Evolutionary conservation across 92 coral and sea anemone species (phyloP), one percentile per base, ranked within the genome.

Genomic region (Zoanthus sociatus): DNA sequence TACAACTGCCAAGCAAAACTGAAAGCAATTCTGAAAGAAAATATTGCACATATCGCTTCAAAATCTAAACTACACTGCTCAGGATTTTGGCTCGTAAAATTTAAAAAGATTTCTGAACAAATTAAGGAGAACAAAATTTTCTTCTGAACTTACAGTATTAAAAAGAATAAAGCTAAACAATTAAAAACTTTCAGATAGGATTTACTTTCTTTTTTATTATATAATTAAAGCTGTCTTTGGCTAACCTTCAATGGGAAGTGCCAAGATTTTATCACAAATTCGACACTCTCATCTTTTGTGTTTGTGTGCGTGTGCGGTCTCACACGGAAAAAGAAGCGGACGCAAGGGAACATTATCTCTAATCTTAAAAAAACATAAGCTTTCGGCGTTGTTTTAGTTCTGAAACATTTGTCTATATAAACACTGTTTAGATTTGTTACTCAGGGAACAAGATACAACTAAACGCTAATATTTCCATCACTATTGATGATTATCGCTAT

Each of bases 301-400:
- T 46, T 74, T 47, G 30, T 33, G 61, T n/a, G 47, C 30, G 61
- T 75, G 78, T 73, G 56, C 56, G 78, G 58, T 47, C 60, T 33
- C 55, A 1, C 3, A 50, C n/a, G n/a, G 7, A 50, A 50, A 50
- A 44, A 6, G 78, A 48, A 9, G 55, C 33, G 53, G 78, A 44
- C 9, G 54, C 45, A 32, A 3, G 60, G 20, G 14, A 11, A 9
- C 17, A 18, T 48, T 73, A 17, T 15, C 48, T 14, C 4, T 30
- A 1, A 73, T 42, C 21, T 75, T 48, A 53, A 46, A 33, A 73
- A 73, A 73, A 46, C 78, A 73, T 7, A 7, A 50, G 18, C 31
- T 4, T 45, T 73, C 1, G 47, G 78, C 60, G 31, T 18, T 18
- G 61, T 74, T 74, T 74, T 26, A 74, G 78, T 73, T 3, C 8